A percentile compares a stretch with the other conserved stretches of the same genome.
phyloP scores from a whole-genome alignment of 1,140 invertebrate species.

The Orius laevigatus region DNA sequence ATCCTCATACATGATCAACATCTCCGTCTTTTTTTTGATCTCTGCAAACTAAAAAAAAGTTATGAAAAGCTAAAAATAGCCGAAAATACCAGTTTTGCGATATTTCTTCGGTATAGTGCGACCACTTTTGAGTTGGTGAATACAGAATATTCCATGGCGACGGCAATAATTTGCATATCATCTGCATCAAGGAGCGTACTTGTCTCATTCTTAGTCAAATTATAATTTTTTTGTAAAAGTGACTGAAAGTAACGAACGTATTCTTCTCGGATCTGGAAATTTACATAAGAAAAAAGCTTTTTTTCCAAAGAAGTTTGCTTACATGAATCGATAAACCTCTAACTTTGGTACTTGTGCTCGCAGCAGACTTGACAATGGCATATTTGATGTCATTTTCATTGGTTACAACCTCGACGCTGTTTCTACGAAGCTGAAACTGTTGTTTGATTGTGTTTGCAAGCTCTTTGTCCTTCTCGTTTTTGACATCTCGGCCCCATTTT shows the following conservation, averaged over 20 bases:
- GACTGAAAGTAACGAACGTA: constrained; percentile 49
- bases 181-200: constrained; percentile 25
- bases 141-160: constrained; percentile 54
- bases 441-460: constrained; percentile 42
- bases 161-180: constrained; percentile 48
- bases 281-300: constrained; percentile 4
- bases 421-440: constrained; percentile 46
- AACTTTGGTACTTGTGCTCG: constrained; percentile 49
- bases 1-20: background rate
- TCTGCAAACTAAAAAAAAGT: constrained; percentile 4
- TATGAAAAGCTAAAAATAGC: too few species aligned
- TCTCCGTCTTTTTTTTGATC: background rate
- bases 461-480: constrained; percentile 38
- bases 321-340: constrained; percentile 48
- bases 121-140: constrained; percentile 50
- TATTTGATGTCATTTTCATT: constrained; percentile 28
- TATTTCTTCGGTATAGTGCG: constrained; percentile 49
- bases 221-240: constrained; percentile 44
- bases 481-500: constrained; percentile 28
- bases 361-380: constrained; percentile 39
- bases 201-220: constrained; percentile 30
- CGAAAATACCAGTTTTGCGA: constrained; percentile 42
- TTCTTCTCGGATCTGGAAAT: constrained; percentile 40
- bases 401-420: constrained; percentile 29
- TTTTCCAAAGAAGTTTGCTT: constrained; percentile 16